Evolutionary conservation across 1,140 invertebrate genomes (phyloP).

Genomic region (Ceratoteleas bidentatus): DNA sequence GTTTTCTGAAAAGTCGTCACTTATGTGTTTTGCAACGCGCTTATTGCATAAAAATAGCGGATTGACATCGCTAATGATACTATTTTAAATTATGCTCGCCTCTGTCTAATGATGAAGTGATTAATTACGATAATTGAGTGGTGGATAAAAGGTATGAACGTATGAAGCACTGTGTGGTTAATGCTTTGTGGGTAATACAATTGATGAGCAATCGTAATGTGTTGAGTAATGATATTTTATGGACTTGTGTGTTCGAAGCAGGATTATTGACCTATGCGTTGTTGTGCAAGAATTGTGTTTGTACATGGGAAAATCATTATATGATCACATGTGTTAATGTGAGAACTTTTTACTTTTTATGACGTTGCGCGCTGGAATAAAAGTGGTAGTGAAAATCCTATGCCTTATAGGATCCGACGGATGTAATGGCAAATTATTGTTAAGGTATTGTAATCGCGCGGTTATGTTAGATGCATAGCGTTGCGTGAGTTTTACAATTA

Average conservation of each 20-base stretch:
- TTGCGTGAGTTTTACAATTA: conserved; percentile 8
- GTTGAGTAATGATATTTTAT: conserved; percentile 44
- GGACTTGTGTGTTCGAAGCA: conserved; percentile 20
- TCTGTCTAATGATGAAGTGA: too few relatives aligned
- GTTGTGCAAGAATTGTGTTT: conserved; percentile 37
- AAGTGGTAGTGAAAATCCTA: conserved; percentile 43
- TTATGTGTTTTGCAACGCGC: too few relatives aligned
- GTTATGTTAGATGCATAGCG: neutral
- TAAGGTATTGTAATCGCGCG: conserved; percentile 13
- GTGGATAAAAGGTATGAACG: neutral
- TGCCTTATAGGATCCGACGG: conserved; percentile 45
- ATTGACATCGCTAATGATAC: too few relatives aligned
- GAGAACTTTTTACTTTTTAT: conserved; percentile 48
- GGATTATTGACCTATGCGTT: conserved; percentile 43
- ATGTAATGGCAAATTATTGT: conserved; percentile 34
- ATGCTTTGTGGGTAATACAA: conserved; percentile 7
- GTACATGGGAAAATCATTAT: conserved; percentile 39
- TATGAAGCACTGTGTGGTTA: neutral
- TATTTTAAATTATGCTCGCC: too few relatives aligned
- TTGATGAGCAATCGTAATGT: conserved; percentile 21
- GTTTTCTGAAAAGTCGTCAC: too few relatives aligned
- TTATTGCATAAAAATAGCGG: too few relatives aligned
- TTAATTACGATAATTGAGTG: conserved; percentile 2
- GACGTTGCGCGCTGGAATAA: conserved; percentile 8
- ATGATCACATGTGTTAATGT: conserved; percentile 55